Evolutionary conservation across 2,797 vertebrate genomes (phyloP), one percentile per base, ranked within the genome.

Genomic region (Falco cherrug): DNA sequence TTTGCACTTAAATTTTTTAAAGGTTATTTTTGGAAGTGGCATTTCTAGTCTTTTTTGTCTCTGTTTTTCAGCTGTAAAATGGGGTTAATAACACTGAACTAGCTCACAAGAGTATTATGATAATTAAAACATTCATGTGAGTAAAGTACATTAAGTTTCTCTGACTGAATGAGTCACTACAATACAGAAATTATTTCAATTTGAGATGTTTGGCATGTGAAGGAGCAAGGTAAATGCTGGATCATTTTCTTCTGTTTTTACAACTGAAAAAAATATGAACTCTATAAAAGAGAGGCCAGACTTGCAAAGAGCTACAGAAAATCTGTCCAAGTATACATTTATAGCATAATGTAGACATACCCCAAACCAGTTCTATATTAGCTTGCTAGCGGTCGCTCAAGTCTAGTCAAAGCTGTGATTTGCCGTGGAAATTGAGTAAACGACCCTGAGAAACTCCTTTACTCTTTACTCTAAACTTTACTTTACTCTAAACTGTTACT

Each of bases 181-280:
- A 70, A 77, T 56, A 82, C 29, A 91, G 53, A 90, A 91, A 95
- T 77, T 2, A 89, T 68, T 93, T 85, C 53, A 50, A 9, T 81
- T 91, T 92, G 76, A 91, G 83, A 84, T 67, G 35, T 65, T 76
- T 90, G 74, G 74, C 70, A 87, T 56, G 18, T n/a, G 67, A 84
- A 77, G 47, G 51, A 87, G 25, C 37, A 87, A 96, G 77, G 73
- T 94, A 90, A 95, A 90, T 33, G 80, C 8, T 16, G 78, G 81
- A 63, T 69, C 0, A 67, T 76, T 89, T 91, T 93, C 43, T 96
- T 56, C 47, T 84, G 54, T 88, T 96, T 91, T 83, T 80, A 89
- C 51, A 89, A 90, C 56, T 60, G 56, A 79, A 84, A 70, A 94
- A 73, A 67, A 56, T 10, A 37, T 14, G 25, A 89, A 60, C 33